Conservation (phyloP, 2,113 vertebrate species). For the Vulpes lagopus region DNA sequence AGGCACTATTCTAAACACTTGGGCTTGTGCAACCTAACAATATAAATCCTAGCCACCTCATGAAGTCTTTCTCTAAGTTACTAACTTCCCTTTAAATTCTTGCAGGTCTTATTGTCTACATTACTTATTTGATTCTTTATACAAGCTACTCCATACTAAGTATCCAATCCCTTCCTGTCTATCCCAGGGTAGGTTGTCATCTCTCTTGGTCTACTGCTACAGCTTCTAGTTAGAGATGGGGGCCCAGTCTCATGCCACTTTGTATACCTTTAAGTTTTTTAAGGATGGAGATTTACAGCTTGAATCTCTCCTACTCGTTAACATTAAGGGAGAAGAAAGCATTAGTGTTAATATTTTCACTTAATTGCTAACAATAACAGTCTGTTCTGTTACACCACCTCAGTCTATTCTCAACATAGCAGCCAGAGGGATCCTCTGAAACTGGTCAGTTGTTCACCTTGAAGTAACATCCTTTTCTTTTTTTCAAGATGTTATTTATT, state of each 20-base stretch:
- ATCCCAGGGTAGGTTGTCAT: not conserved
- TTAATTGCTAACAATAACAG: not conserved
- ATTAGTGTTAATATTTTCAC: not conserved
- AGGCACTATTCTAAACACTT: not conserved
- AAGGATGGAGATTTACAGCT: not conserved
- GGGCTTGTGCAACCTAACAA: not conserved
- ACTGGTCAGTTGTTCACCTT: not conserved
- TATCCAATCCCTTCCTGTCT: not conserved
- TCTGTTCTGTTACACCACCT: not conserved
- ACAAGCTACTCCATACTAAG: not conserved
- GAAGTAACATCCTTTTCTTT: not conserved
- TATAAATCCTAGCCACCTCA: not conserved
- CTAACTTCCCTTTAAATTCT: not conserved
- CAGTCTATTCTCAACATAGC: not conserved
- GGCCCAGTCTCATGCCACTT: not conserved
- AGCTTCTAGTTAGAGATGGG: not conserved
- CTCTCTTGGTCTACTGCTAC: not conserved
- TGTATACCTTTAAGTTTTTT: not conserved
- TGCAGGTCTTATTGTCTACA: not conserved
- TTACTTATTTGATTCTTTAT: not conserved
- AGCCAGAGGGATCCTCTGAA: not conserved
- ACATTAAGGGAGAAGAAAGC: not conserved
- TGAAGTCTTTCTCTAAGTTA: not conserved
- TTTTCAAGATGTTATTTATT: too few relatives aligned
- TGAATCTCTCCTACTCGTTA: not conserved